Conservation (phyloP, 2,797 vertebrate genomes). For the Microctenopoma stevenorrisi region DNA sequence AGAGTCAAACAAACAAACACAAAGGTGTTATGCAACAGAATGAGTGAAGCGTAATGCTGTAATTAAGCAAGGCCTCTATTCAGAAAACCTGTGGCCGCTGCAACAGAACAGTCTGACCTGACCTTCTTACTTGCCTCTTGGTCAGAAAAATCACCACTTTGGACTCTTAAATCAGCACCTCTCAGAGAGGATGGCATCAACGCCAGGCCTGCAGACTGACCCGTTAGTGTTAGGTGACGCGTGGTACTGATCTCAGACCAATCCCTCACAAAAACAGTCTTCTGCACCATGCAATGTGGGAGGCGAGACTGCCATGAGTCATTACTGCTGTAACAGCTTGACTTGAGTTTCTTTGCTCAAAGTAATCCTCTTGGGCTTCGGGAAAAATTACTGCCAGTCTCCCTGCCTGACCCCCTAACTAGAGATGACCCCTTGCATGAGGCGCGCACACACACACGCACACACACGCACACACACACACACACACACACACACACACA, state of each 20-base stretch:
- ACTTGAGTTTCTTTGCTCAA: constrained; percentile 72
- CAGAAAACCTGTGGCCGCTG: constrained; percentile 32
- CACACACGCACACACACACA: constrained; percentile 5
- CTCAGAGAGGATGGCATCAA: constrained; percentile 43
- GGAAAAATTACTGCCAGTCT: constrained; percentile 73
- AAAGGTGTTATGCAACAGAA: constrained; percentile 73
- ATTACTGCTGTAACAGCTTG: constrained; percentile 72
- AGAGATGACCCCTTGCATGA: constrained; percentile 62
- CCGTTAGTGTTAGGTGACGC: constrained; percentile 47
- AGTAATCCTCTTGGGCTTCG: constrained; percentile 75
- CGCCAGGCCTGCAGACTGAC: constrained; percentile 29
- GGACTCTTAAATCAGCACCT: constrained; percentile 49
- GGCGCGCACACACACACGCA: constrained; percentile 46
- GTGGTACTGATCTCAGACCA: constrained; percentile 10
- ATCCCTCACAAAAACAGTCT: constrained; percentile 36
- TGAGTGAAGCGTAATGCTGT: constrained; percentile 68
- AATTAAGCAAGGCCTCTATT: constrained; percentile 70
- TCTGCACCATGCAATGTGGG: constrained; percentile 60
- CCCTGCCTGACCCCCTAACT: constrained; percentile 50
- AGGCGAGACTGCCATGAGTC: constrained; percentile 74
- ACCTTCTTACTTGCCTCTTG: constrained; percentile 45
- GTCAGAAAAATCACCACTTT: constrained; percentile 46
- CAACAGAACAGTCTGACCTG: constrained; percentile 48
- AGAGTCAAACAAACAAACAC: constrained; percentile 75
- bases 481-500: constrained; percentile 40